Evolutionary conservation across 2,888 invertebrate genomes (phyloP), one percentile per base, ranked within the genome.

Genomic region (Trypoxylon attenuatum): DNA sequence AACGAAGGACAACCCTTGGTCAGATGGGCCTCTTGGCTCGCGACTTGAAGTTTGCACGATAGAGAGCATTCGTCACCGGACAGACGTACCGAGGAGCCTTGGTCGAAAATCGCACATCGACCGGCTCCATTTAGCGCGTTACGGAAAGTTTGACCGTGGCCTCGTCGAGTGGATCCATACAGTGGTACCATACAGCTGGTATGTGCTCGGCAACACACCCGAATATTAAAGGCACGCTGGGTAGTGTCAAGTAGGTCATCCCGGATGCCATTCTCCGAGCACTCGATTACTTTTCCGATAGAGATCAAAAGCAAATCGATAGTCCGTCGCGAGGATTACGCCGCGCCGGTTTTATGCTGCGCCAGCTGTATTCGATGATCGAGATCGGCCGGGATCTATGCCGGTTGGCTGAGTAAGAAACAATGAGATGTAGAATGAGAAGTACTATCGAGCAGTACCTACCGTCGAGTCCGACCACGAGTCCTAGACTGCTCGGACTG

Each of bases 61-160:
- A 19, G 52, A 25, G 19, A 16, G 13, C 38, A 16, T 49, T 33
- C 47, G 22, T 50, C 50, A 22, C 13, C 23, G 25, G 18, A 5
- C 55, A 10, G 18, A 22, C 6, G 45, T 45, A 47, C 58, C 52
- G 58, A 51, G 43, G 51, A 45, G 53, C 10, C 43, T 5, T 16
- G 55, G 29, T 21, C 59, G 49, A 51, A 52, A 50, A 38, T 29
- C 13, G 45, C 42, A 43, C 50, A 62, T 61, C 52, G 53, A 51
- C 38, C 50, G n/a, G 50, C 58, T 60, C 51, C 64, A 64, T 38
- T 50, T 46, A 46, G 33, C 21, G 43, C 49, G 45, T 51, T 67
- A 47, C 39, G 41, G 59, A 53, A 67, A 52, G 23, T 23, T 29
- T 10, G 29, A 42, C 43, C 29, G 5, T n/a, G 47, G 10, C 16